Percentiles rank a stretch among this genome's conserved stretches.
phyloP scores from a whole-genome alignment of 1,140 invertebrate species.

The Steinernema feltiae region DNA sequence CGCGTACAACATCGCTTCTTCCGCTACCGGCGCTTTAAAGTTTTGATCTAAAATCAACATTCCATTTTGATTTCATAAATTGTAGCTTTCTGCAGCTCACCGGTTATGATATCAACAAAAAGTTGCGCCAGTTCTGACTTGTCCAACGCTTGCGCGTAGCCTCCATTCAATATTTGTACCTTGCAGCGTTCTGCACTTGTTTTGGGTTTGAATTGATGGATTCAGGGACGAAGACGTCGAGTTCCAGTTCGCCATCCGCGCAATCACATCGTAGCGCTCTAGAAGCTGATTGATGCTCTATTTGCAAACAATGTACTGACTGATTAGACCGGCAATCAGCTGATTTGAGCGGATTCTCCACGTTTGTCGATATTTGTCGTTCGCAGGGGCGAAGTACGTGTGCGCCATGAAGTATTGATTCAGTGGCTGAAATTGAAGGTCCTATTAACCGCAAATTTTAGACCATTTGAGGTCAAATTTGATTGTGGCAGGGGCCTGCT shows the following conservation, averaged over 20 bases:
- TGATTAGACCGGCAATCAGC: background rate
- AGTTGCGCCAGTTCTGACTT: background rate
- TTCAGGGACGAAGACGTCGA: constrained; percentile 10
- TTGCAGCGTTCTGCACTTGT: constrained; percentile 16
- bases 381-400: constrained; percentile 22
- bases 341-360: constrained; percentile 13
- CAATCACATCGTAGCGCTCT: background rate
- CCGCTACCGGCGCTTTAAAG: constrained; percentile 16
- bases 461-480: too few relatives aligned
- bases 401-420: constrained; percentile 22
- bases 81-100: background rate
- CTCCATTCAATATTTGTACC: constrained; percentile 15
- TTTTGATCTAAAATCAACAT: constrained; percentile 14
- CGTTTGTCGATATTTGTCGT: constrained; percentile 9
- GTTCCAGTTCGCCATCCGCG: constrained; percentile 4
- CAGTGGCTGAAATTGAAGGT: background rate
- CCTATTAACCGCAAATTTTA: background rate
- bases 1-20: constrained; percentile 16
- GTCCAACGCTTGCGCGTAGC: background rate
- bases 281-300: background rate
- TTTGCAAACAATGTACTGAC: background rate
- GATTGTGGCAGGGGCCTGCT: background rate
- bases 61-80: background rate
- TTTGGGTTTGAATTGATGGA: constrained; percentile 10
- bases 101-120: background rate